phyloP scores from a whole-genome alignment of 2,888 invertebrate genomes.

The Apamea epomidion region DNA sequence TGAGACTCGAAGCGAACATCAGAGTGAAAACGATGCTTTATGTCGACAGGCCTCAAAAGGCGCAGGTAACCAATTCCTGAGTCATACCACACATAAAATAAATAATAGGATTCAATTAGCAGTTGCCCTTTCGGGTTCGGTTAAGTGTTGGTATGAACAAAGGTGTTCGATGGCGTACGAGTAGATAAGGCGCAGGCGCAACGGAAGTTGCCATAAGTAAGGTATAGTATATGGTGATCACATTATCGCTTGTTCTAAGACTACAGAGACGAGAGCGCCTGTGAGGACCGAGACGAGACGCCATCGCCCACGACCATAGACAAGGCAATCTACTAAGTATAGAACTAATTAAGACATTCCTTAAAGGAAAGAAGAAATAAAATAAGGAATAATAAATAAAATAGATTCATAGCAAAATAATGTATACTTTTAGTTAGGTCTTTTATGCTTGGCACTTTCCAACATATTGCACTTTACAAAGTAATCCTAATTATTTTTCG shows the following conservation, averaged over 20 bases:
- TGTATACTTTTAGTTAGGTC: background rate
- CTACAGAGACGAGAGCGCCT: slow-evolving; percentile 8
- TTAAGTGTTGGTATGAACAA: slow-evolving; percentile 80
- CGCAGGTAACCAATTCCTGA: slow-evolving; percentile 71
- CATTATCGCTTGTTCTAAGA: slow-evolving; percentile 49
- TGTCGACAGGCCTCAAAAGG: slow-evolving; percentile 52
- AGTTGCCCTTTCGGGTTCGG: slow-evolving; percentile 76
- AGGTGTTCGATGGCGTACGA: slow-evolving; percentile 73
- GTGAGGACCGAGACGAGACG: slow-evolving; percentile 16
- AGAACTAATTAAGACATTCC: slow-evolving; percentile 37
- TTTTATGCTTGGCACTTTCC: background rate
- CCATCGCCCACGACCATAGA: slow-evolving; percentile 17
- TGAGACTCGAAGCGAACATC: slow-evolving; percentile 13
- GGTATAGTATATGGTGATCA: slow-evolving; percentile 46
- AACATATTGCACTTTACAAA: background rate
- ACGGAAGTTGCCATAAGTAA: slow-evolving; percentile 81
- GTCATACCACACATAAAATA: slow-evolving; percentile 75
- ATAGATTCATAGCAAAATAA: slow-evolving; percentile 1
- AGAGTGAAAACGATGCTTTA: slow-evolving; percentile 58
- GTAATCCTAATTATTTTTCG: background rate
- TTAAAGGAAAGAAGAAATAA: no score
- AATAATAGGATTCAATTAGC: slow-evolving; percentile 81
- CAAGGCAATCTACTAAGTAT: slow-evolving; percentile 39
- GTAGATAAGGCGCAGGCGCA: slow-evolving; percentile 76
- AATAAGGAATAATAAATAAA: no score